Base-by-base conservation (phyloP, 2,113 vertebrate species). In the Eubucco bourcierii region DNA sequence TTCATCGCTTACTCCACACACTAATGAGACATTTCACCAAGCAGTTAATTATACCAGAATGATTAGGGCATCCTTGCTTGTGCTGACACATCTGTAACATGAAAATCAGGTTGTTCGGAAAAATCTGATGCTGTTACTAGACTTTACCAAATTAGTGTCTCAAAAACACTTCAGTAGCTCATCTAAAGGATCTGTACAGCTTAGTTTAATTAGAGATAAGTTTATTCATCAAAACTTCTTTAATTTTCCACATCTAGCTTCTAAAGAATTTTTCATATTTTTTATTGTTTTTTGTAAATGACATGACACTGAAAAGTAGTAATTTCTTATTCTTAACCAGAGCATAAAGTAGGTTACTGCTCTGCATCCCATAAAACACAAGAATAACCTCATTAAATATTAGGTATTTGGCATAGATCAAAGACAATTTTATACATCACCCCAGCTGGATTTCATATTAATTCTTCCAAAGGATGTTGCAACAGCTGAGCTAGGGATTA, bases 1-100 rank as follows among this genome's bases (percentile, higher is more conserved):
- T 88, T 81, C 81, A 90, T 84, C 44, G 93, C 59, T 47, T 72
- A 66, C 76, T 92, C 80, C 80, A 56, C 79, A 87, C 4, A 16
- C 78, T 95, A 97, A 96, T 77, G 94, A 97, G 97, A 96, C 84
- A 95, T 95, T 96, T 97, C 83, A 94, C 87, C 87, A 96, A 68
- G 85, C 79, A 94, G 93, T 95, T 96, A 92, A 96, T 97, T 95
- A 93, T 75, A 83, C 64, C 37, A 87, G 53, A 90, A 93, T 76
- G 74, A 90, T 92, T 70, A 94, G 52, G 66, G 37, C 76, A 87
- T 55, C 53, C 72, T 67, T 68, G 77, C 94, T 95, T 81, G 77
- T 24, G 68, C 87, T 95, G 85, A 80, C 90, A 95, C 87, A 87
- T 89, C 66, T 95, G 67, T 81, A 96, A 95, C 84, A 89, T 75